These are phyloP conservation scores for Pseudorectes ferrugineus DNA, from an alignment of 2,113 vertebrate species.

Conservation along the genomic window DNA sequence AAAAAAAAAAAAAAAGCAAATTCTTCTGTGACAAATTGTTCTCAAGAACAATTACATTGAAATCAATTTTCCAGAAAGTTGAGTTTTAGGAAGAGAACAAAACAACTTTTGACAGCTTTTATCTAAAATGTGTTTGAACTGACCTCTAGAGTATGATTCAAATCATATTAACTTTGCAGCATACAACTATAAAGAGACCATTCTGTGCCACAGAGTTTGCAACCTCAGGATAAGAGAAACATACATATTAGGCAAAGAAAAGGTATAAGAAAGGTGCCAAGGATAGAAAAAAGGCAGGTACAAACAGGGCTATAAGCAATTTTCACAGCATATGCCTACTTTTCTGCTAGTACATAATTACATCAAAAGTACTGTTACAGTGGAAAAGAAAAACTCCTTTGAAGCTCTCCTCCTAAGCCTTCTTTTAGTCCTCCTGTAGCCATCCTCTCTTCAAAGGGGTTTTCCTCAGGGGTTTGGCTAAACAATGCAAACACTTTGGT, in stretches of 20 bases:
- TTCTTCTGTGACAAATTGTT: not conserved
- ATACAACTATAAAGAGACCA: not conserved
- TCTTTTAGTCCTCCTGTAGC: not conserved
- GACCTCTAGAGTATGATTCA: not conserved
- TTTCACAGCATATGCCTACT: not conserved
- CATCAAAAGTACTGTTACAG: not conserved
- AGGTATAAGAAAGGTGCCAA: not conserved
- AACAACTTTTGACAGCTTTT: not conserved
- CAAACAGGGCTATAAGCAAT: not conserved
- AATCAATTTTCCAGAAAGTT: not conserved
- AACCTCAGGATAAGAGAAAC: not conserved
- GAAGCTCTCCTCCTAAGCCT: not conserved
- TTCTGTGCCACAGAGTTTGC: not conserved
- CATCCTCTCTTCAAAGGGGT: not conserved
- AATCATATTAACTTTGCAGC: not conserved
- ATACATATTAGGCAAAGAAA: not conserved
- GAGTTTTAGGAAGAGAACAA: not conserved
- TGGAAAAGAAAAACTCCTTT: not conserved
- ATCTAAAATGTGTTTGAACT: not conserved
- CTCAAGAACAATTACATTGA: not conserved
- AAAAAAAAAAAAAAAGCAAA: not conserved
- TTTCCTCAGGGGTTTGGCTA: not conserved
- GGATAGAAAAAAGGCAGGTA: not conserved
- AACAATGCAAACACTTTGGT: not conserved
- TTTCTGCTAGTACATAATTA: not conserved